phyloP scores from a whole-genome alignment of 2,888 invertebrate genomes.

The Theristus sp. region DNA sequence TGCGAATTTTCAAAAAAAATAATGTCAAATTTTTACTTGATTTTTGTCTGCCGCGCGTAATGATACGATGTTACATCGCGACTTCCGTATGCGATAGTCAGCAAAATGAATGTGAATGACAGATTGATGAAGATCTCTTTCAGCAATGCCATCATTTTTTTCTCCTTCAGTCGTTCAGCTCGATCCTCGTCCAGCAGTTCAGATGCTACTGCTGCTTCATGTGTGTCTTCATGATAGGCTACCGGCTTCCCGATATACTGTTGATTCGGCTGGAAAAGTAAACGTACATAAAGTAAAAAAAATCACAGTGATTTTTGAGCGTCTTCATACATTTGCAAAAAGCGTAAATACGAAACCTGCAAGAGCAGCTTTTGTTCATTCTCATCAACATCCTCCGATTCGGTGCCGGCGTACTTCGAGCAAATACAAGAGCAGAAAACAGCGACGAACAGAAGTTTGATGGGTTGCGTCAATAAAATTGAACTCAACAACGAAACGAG shows the following conservation, averaged over 20 bases:
- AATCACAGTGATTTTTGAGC: too few relatives aligned
- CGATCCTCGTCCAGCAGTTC: constrained; percentile 20
- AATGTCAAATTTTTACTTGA: too few relatives aligned
- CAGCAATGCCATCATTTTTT: constrained; percentile 34
- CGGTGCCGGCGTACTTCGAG: constrained; percentile 17
- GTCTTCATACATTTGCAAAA: too few relatives aligned
- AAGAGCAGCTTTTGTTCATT: constrained; percentile 27
- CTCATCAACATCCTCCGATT: constrained; percentile 25
- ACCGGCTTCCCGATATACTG: too few relatives aligned
- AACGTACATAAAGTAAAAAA: too few relatives aligned
- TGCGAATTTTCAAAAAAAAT: too few relatives aligned
- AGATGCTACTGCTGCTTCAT: too few relatives aligned
- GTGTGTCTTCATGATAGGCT: too few relatives aligned
- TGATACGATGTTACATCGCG: constrained; percentile 22
- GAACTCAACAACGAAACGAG: constrained; percentile 35
- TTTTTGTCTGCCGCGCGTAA: neutral
- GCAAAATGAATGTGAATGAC: constrained; percentile 35
- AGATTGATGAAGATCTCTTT: constrained; percentile 34
- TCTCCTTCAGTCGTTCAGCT: constrained; percentile 31
- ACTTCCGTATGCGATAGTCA: constrained; percentile 33
- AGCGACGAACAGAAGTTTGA: constrained; percentile 34
- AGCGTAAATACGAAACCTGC: too few relatives aligned
- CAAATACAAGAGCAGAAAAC: constrained; percentile 19
- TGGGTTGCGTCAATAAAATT: constrained; percentile 36
- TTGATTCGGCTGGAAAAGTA: too few relatives aligned